A percentile compares a stretch with the other conserved stretches of the same genome.
Evolutionary conservation across 2,113 vertebrate species (phyloP).

Genomic region (Hipposideros armiger): DNA sequence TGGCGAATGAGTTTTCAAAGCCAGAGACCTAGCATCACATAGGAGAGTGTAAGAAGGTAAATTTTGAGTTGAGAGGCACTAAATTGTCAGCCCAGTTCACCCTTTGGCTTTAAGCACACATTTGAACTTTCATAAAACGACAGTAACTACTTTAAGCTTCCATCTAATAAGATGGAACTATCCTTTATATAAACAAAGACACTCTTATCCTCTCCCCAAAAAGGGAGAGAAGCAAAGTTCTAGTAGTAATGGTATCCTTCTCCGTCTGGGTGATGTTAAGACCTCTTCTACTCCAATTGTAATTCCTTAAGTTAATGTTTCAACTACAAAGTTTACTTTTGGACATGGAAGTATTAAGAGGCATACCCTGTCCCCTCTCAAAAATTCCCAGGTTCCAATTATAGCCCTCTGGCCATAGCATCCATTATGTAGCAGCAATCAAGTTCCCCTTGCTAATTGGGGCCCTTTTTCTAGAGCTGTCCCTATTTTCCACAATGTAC

Average conservation of each 20-base stretch:
- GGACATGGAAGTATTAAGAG: background rate
- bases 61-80: constrained; percentile 32
- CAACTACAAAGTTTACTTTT: constrained; percentile 27
- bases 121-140: constrained; percentile 40
- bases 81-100: background rate
- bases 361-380: background rate
- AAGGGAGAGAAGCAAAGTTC: background rate
- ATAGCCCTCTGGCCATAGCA: background rate
- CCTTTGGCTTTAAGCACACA: background rate
- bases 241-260: background rate
- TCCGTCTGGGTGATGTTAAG: background rate
- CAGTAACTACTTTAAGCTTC: background rate
- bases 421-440: background rate
- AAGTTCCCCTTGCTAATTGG: background rate
- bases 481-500: background rate
- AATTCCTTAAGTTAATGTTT: background rate
- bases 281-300: background rate
- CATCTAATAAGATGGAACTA: background rate
- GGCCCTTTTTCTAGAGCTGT: background rate
- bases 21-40: background rate
- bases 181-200: constrained; percentile 23
- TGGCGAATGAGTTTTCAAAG: constrained; percentile 12
- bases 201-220: background rate
- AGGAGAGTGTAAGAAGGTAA: background rate
- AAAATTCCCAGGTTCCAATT: background rate